A percentile compares a stretch with the other conserved stretches of the same genome.
These are phyloP conservation scores for Aratinga solstitialis DNA, from an alignment of 2,797 vertebrate genomes.

Conservation along the genomic window DNA sequence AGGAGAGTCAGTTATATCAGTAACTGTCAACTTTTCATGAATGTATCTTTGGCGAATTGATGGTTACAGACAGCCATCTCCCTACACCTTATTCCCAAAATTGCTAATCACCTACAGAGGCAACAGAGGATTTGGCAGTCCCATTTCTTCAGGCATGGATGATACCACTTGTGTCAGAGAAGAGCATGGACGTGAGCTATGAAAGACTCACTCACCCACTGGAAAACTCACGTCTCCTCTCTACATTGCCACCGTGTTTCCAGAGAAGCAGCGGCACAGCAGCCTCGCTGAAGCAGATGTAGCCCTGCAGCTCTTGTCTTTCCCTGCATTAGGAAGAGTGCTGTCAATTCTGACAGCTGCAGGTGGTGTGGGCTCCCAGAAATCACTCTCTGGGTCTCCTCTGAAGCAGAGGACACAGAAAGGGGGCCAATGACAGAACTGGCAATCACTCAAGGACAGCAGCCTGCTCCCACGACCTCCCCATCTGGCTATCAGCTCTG, in stretches of 20 bases:
- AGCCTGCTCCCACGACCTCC: background rate
- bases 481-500: slow-evolving; percentile 30
- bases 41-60: background rate
- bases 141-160: background rate
- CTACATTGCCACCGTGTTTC: rapidly evolving
- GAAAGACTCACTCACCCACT: rapidly evolving
- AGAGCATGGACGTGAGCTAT: rapidly evolving
- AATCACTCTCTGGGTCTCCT: background rate
- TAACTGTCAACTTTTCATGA: background rate
- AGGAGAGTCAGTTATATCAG: background rate
- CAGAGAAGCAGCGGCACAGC: background rate
- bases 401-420: background rate
- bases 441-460: slow-evolving; percentile 26
- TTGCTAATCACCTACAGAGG: background rate
- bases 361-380: background rate
- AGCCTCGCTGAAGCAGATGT: background rate
- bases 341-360: background rate
- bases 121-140: background rate
- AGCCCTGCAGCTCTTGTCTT: background rate
- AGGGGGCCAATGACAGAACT: background rate
- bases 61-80: background rate
- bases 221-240: background rate
- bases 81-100: background rate
- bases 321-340: background rate
- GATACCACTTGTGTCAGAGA: background rate